Conservation (phyloP, 2,113 vertebrate genomes). For the Motacilla alba region DNA sequence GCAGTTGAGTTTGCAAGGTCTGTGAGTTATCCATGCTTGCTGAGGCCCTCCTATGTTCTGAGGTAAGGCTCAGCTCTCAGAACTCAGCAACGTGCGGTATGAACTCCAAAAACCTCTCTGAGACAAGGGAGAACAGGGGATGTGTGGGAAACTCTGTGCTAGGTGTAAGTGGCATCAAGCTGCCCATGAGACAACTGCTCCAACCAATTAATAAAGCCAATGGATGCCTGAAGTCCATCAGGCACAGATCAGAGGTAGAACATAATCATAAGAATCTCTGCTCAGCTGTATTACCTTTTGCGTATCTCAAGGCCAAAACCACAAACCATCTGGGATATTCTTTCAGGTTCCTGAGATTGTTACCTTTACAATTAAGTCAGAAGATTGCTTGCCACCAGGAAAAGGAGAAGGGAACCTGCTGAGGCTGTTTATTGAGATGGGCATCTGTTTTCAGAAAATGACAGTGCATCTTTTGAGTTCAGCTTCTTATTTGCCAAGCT, state of each 20-base stretch:
- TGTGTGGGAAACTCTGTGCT: background rate
- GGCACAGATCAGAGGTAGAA: background rate
- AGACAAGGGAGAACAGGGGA: background rate
- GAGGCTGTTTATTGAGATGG: background rate
- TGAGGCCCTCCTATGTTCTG: constrained; percentile 92
- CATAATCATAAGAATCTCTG: background rate
- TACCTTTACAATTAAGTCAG: background rate
- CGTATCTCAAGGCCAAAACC: background rate
- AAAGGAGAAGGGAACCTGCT: background rate
- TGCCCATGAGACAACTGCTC: background rate
- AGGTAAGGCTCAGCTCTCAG: constrained; percentile 74
- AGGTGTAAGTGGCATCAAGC: background rate
- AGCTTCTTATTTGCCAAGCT: constrained; percentile 11
- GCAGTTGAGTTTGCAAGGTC: constrained; percentile 85
- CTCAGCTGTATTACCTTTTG: background rate
- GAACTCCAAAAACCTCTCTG: background rate
- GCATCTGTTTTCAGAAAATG: constrained; percentile 11
- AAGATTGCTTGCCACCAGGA: background rate
- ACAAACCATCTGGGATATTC: background rate
- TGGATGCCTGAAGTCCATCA: background rate
- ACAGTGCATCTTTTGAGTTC: background rate
- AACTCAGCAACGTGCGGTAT: background rate
- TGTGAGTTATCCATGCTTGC: constrained; percentile 89
- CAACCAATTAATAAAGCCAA: background rate
- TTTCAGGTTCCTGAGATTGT: background rate